phyloP scores from a whole-genome alignment of 1,140 invertebrate species.

The Littorina saxatilis region DNA sequence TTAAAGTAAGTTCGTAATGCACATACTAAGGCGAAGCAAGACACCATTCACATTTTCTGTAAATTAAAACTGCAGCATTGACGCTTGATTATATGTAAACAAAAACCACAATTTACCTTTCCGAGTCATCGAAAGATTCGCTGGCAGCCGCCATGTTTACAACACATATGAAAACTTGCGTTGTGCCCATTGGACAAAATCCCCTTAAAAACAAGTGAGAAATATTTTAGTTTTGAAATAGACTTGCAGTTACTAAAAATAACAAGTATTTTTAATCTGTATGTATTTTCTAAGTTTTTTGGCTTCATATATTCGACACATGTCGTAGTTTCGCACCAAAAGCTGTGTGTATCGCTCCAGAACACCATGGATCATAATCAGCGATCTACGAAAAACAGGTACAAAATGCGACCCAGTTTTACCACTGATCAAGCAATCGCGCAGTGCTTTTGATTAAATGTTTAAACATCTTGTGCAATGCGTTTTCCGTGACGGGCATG shows the following conservation, averaged over 20 bases:
- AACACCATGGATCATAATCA: background rate
- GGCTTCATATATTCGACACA: background rate
- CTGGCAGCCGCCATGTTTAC: background rate
- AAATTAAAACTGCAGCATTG: too few species aligned
- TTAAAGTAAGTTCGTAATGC: too few species aligned
- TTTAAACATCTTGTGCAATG: background rate
- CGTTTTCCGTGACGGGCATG: background rate
- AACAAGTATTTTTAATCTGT: background rate
- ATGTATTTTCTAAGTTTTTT: background rate
- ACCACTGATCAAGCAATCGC: background rate
- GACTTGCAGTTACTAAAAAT: background rate
- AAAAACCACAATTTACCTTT: background rate
- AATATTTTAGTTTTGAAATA: background rate
- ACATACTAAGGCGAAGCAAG: too few species aligned
- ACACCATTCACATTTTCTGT: too few species aligned
- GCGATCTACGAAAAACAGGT: conserved; percentile 11
- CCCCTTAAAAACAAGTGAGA: background rate
- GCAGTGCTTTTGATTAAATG: background rate
- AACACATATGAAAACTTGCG: background rate
- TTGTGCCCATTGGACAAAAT: background rate
- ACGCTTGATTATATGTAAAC: too few species aligned
- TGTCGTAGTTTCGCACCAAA: background rate
- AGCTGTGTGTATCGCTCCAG: background rate
- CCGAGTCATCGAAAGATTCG: background rate
- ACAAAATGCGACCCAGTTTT: background rate